These are phyloP conservation scores for Chaetorhynchus papuensis DNA, from an alignment of 2,113 vertebrate genomes.

Conservation along the genomic window DNA sequence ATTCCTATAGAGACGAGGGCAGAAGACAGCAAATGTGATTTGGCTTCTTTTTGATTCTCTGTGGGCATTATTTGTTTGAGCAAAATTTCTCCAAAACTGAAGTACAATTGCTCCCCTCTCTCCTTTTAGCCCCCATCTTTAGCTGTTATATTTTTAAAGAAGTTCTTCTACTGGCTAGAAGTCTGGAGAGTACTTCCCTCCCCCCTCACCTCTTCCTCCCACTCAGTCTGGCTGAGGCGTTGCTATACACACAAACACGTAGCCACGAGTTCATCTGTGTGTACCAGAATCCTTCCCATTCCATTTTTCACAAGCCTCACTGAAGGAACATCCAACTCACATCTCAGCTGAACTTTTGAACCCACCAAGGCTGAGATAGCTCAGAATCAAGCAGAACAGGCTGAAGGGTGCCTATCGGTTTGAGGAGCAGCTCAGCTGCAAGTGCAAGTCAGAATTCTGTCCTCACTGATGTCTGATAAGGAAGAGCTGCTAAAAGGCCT, in stretches of 20 bases:
- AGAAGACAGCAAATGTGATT: neutral
- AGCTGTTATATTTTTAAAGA: neutral
- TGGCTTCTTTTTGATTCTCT: neutral
- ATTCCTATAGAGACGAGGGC: neutral
- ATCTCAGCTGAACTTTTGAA: constrained; percentile 43
- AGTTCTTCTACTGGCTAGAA: neutral
- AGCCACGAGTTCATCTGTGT: neutral
- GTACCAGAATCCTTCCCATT: neutral
- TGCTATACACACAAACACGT: neutral
- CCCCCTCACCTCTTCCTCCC: neutral
- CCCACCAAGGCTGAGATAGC: neutral
- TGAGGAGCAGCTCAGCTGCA: neutral
- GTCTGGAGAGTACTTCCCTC: neutral
- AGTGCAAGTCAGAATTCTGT: neutral
- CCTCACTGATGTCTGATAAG: neutral
- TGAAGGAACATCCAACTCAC: neutral
- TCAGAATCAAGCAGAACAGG: constrained; percentile 11
- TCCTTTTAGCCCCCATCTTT: neutral
- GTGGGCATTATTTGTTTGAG: neutral
- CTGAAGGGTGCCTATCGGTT: neutral
- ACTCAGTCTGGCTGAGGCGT: neutral
- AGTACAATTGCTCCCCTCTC: neutral
- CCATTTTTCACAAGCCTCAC: neutral
- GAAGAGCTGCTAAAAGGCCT: neutral
- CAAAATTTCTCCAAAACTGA: neutral